A percentile compares a stretch with the other conserved stretches of the same genome.
Conservation (phyloP, 2,113 vertebrate species). For the Syngnathoides biaculeatus region DNA sequence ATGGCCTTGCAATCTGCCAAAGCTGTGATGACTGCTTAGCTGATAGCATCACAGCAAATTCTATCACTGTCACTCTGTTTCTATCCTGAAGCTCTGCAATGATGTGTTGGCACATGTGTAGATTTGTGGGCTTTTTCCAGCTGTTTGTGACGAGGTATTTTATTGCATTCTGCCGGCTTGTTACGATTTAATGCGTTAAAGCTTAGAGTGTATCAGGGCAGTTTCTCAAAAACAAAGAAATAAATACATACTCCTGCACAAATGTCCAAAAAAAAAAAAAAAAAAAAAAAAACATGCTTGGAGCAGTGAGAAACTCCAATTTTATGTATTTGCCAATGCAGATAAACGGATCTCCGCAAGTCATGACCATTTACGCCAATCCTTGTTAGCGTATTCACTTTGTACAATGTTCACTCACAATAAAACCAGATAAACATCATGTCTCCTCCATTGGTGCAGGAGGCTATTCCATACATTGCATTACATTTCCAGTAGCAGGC, state of each 20-base stretch:
- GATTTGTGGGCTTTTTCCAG: constrained; percentile 48
- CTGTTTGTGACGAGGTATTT: constrained; percentile 58
- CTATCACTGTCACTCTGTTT: constrained; percentile 76
- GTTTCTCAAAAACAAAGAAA: constrained; percentile 23
- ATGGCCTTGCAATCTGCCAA: constrained; percentile 76
- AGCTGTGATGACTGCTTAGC: constrained; percentile 71
- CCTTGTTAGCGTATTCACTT: constrained; percentile 29
- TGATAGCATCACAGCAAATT: constrained; percentile 78
- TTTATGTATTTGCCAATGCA: constrained; percentile 6
- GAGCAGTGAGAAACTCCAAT: background rate
- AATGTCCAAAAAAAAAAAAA: constrained; percentile 13
- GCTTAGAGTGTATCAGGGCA: constrained; percentile 48
- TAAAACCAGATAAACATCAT: constrained; percentile 44
- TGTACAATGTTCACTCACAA: constrained; percentile 25
- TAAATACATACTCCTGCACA: background rate
- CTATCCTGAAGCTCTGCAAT: constrained; percentile 59
- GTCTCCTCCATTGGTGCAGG: constrained; percentile 29
- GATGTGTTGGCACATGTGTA: constrained; percentile 54
- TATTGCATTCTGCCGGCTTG: constrained; percentile 54
- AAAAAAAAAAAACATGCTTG: constrained; percentile 4
- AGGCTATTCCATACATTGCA: constrained; percentile 35
- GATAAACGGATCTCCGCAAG: background rate
- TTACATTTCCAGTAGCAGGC: constrained; percentile 84
- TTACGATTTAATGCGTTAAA: constrained; percentile 37
- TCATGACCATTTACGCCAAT: constrained; percentile 12